Conservation (phyloP, 2,888 invertebrate species). For the Endomychus coccineus region DNA sequence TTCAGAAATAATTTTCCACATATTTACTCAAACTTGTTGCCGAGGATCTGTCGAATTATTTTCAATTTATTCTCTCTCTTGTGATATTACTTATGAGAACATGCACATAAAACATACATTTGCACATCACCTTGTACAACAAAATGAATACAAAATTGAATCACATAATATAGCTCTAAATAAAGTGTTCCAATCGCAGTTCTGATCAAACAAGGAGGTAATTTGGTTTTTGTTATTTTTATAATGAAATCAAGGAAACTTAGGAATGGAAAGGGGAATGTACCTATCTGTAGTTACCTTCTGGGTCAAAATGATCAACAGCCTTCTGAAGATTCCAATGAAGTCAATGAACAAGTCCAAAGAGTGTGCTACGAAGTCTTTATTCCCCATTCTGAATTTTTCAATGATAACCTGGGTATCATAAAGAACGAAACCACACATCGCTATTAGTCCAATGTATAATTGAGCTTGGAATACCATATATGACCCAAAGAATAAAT, state of each 20-base stretch:
- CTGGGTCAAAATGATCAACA: constrained; percentile 83
- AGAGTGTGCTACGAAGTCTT: constrained; percentile 88
- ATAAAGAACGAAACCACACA: constrained; percentile 93
- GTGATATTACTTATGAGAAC: too few relatives aligned
- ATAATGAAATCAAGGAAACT: neutral
- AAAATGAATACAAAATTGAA: too few relatives aligned
- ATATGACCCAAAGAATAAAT: constrained; percentile 78
- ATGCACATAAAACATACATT: too few relatives aligned
- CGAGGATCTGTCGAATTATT: too few relatives aligned
- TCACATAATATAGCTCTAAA: too few relatives aligned
- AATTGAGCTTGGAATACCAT: constrained; percentile 70
- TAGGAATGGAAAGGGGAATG: constrained; percentile 4
- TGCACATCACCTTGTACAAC: too few relatives aligned
- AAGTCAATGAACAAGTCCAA: constrained; percentile 93
- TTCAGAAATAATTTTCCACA: too few relatives aligned
- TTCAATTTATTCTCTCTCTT: too few relatives aligned
- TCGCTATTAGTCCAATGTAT: constrained; percentile 80
- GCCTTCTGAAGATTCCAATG: constrained; percentile 85
- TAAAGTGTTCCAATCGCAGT: too few relatives aligned
- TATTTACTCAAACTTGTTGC: too few relatives aligned
- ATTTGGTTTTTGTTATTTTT: too few relatives aligned
- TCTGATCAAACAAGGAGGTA: too few relatives aligned
- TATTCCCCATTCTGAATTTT: constrained; percentile 82
- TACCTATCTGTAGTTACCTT: constrained; percentile 56
- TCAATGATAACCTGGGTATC: constrained; percentile 97